Evolutionary conservation across 2,113 vertebrate species (phyloP).

Genomic region (Haemorhous mexicanus): DNA sequence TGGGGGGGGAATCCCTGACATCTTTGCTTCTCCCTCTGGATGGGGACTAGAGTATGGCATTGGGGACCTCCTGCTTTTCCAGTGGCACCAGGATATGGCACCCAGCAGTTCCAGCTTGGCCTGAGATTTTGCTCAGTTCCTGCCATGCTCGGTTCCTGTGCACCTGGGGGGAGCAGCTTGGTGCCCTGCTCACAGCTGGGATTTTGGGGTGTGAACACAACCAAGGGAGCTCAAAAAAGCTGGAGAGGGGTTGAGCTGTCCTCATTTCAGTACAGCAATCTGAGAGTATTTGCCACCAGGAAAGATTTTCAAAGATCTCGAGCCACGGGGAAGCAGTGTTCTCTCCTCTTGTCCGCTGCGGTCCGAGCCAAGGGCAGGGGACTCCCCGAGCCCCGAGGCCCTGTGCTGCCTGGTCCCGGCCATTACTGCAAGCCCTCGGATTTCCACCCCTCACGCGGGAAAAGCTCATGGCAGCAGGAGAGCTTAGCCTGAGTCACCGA

Average conservation of each 20-base stretch:
- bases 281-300: not conserved
- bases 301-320: not conserved
- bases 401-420: fast-evolving
- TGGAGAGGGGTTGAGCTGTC: not conserved
- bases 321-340: not conserved
- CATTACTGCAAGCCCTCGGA: not conserved
- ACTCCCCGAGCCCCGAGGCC: not conserved
- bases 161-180: fast-evolving
- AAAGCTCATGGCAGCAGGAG: not conserved
- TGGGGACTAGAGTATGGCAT: fast-evolving
- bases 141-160: fast-evolving
- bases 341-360: fast-evolving
- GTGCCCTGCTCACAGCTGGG: not conserved
- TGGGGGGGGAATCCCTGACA: not conserved
- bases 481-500: not conserved
- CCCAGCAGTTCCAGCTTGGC: not conserved
- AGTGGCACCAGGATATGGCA: fast-evolving
- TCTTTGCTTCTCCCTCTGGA: not conserved
- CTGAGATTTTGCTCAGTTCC: not conserved
- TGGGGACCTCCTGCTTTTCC: not conserved
- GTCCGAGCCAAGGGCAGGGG: not conserved
- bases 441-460: not conserved
- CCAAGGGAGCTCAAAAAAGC: not conserved
- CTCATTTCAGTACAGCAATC: not conserved
- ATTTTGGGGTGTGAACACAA: not conserved